Percentiles rank a stretch among this genome's conserved stretches.
These are phyloP conservation scores for Typhlomys cinereus DNA, from an alignment of 2,113 vertebrate genomes.

Conservation along the genomic window DNA sequence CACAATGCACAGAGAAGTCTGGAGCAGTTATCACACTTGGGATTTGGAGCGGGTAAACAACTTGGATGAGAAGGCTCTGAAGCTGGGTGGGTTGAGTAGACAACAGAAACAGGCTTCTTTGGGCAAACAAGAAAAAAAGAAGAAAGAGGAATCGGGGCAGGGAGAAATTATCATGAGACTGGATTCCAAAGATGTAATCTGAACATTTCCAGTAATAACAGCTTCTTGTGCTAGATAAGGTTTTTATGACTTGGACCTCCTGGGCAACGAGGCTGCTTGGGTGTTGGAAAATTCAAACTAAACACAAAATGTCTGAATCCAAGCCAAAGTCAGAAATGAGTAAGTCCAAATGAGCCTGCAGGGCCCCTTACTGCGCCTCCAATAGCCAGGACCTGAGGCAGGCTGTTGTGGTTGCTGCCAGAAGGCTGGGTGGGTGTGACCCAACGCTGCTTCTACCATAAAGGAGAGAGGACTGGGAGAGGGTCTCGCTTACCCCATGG, in stretches of 20 bases:
- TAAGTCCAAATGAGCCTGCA: not conserved
- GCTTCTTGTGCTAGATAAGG: not conserved
- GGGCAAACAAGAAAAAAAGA: not conserved
- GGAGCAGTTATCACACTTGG: not conserved
- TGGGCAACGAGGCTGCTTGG: not conserved
- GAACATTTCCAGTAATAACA: not conserved
- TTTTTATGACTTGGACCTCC: not conserved
- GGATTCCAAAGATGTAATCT: not conserved
- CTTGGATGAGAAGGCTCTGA: not conserved
- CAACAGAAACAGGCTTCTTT: not conserved
- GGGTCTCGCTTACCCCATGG: no score
- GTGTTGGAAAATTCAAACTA: conserved; percentile 1
- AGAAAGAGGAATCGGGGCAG: not conserved
- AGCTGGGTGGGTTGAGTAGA: not conserved
- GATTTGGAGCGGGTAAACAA: not conserved
- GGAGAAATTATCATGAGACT: not conserved
- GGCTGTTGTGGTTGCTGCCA: no score
- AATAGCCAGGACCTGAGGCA: no score
- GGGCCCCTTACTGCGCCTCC: not conserved
- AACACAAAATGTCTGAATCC: not conserved
- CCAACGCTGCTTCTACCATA: no score
- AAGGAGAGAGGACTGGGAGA: no score
- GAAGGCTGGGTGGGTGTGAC: no score
- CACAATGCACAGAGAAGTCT: not conserved
- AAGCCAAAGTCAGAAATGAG: not conserved